A percentile compares a stretch with the other conserved stretches of the same genome.
Conservation (phyloP, 2,888 invertebrate species). For the Cerastis leucographa region DNA sequence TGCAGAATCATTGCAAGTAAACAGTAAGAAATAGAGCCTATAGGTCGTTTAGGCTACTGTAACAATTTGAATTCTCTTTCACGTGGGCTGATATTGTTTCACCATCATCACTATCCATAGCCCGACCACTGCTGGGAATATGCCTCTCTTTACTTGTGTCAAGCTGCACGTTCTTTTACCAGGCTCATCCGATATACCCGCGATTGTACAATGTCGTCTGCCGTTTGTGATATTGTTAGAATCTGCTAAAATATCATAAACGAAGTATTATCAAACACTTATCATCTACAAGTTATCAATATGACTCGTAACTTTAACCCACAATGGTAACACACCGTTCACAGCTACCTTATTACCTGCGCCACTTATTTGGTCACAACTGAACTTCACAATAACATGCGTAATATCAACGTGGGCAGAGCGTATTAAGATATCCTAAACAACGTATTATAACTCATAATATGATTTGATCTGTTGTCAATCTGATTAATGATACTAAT, state of each 20-base stretch:
- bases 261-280: background rate
- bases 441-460: slow-evolving; percentile 33
- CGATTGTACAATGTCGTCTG: background rate
- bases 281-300: background rate
- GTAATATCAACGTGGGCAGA: slow-evolving; percentile 48
- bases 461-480: slow-evolving; percentile 26
- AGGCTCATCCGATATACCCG: background rate
- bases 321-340: background rate
- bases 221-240: background rate
- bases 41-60: background rate
- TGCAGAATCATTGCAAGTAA: slow-evolving; percentile 2
- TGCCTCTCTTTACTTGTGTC: background rate
- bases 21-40: background rate
- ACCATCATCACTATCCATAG: background rate
- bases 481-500: slow-evolving; percentile 4
- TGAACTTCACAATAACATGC: slow-evolving; percentile 32
- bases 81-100: background rate
- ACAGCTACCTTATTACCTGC: slow-evolving; percentile 11
- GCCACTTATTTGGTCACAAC: slow-evolving; percentile 34
- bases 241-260: background rate
- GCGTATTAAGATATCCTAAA: slow-evolving; percentile 30
- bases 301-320: slow-evolving; percentile 2
- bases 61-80: background rate
- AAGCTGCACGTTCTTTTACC: background rate
- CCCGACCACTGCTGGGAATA: background rate